Evolutionary conservation across 2,888 invertebrate species (phyloP).

Genomic region (Agapostemon virescens): DNA sequence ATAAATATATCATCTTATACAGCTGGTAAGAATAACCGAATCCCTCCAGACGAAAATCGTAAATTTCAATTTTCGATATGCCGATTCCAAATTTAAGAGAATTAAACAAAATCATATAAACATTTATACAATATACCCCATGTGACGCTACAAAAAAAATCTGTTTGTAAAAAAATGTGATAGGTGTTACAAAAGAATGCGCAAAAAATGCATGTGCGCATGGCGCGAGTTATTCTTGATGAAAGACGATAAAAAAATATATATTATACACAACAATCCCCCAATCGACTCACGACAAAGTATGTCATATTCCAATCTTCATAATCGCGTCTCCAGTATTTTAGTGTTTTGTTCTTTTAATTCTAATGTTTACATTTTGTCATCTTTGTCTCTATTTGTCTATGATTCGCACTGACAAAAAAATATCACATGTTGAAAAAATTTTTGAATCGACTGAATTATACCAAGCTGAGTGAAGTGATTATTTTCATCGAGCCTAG

Average conservation of each 20-base stretch:
- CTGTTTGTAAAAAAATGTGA: slow-evolving; percentile 25
- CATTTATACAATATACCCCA: slow-evolving; percentile 34
- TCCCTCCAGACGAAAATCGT: slow-evolving; percentile 21
- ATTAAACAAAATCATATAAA: slow-evolving; percentile 56
- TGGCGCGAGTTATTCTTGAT: slow-evolving; percentile 40
- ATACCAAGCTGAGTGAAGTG: slow-evolving; percentile 43
- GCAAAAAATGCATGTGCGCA: slow-evolving; percentile 40
- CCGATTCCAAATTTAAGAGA: slow-evolving; percentile 55
- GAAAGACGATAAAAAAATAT: slow-evolving; percentile 60
- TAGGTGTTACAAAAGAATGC: slow-evolving; percentile 14
- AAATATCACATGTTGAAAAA: slow-evolving; percentile 21
- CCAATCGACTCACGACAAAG: slow-evolving; percentile 39
- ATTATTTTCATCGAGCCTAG: slow-evolving; percentile 15
- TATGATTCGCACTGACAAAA: slow-evolving; percentile 24
- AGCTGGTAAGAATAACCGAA: slow-evolving; percentile 17
- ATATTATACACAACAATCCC: slow-evolving; percentile 61
- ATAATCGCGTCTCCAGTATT: not conserved
- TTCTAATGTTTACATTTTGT: slow-evolving; percentile 16
- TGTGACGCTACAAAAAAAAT: slow-evolving; percentile 27
- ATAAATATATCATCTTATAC: slow-evolving; percentile 20
- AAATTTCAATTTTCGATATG: slow-evolving; percentile 35
- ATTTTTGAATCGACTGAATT: slow-evolving; percentile 34
- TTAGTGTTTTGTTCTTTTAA: not conserved
- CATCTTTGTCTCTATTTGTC: slow-evolving; percentile 23
- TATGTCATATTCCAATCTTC: slow-evolving; percentile 6